Evolutionary conservation across 1,140 invertebrate species (phyloP), one percentile per base, ranked within the genome.

Genomic region (Drosophila rufa): DNA sequence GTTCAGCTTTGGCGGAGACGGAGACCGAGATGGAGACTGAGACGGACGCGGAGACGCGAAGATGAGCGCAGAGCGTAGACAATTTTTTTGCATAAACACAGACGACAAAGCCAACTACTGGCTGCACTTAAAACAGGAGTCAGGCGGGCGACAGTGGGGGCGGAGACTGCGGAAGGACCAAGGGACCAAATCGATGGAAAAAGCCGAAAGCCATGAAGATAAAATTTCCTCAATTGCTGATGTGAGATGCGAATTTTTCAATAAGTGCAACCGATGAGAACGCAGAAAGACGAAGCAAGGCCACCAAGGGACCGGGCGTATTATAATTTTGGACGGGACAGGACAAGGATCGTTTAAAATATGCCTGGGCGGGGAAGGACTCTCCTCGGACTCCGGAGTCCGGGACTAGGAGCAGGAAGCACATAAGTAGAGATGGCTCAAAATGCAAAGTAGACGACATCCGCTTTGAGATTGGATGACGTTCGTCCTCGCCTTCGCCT

Each of bases 361-460:
- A 90, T 86, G 86, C 78, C 81, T 79, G 67, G 66, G 59, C 58
- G 65, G 75, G 75, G 74, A 65, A 48, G 68, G 80, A 75, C 69
- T 80, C 59, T 36, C 46, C 59, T 22, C 17, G 71, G 76, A 75
- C 69, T 51, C n/a, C n/a, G n/a, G 59, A 67, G 61, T 40, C 51
- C 56, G 22, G 68, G 59, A 60, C 84, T 74, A 79, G 70, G 65
- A 80, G 74, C 86, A 90, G 85, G 86, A 90, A 89, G 85, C 85
- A 85, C 75, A 90, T 89, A 90, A 89, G 85, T 90, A 85, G 82
- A 90, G 77, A 91, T 86, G 82, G 85, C 85, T 90, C 85, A 90
- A 90, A 89, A 90, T 90, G 85, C 85, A 90, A 90, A 90, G 85
- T 90, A 90, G 86, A 90, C 86, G 85, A 90, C 85, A 90, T 90